Percentiles rank a stretch among this genome's conserved stretches.
Evolutionary conservation across 2,797 vertebrate species (phyloP).

Genomic region (Spheniscus humboldti): DNA sequence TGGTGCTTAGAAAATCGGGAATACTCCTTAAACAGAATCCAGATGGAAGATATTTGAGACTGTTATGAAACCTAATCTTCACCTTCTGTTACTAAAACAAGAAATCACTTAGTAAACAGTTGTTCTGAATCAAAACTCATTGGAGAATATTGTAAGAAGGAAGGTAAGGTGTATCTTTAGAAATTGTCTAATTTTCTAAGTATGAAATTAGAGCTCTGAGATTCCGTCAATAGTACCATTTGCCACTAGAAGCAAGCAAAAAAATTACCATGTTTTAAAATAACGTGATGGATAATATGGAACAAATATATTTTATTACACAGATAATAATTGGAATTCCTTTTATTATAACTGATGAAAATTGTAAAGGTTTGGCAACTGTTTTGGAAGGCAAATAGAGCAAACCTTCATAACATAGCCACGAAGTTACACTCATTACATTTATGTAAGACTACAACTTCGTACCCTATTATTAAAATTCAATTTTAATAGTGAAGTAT

Average conservation of each 20-base stretch:
- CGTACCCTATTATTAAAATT: neutral
- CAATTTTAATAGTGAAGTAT: neutral
- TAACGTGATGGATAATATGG: neutral
- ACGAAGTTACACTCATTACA: neutral
- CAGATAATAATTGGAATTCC: neutral
- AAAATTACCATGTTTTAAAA: neutral
- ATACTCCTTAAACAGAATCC: neutral
- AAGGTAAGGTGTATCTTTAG: neutral
- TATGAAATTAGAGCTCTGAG: neutral
- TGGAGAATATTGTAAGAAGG: neutral
- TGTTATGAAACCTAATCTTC: neutral
- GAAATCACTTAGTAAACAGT: neutral
- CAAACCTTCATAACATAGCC: neutral
- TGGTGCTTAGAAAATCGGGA: neutral
- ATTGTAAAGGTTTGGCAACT: neutral
- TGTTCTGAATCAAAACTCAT: neutral
- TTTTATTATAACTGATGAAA: neutral
- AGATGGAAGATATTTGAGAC: neutral
- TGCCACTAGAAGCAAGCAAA: neutral
- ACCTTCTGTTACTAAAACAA: neutral
- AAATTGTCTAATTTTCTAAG: neutral
- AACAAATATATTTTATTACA: neutral
- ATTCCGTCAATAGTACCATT: neutral
- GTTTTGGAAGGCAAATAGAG: neutral
- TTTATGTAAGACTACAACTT: neutral